Percentiles rank a stretch among this genome's conserved stretches.
phyloP scores from a whole-genome alignment of 2,888 invertebrate species.

The Melanchra persicariae region DNA sequence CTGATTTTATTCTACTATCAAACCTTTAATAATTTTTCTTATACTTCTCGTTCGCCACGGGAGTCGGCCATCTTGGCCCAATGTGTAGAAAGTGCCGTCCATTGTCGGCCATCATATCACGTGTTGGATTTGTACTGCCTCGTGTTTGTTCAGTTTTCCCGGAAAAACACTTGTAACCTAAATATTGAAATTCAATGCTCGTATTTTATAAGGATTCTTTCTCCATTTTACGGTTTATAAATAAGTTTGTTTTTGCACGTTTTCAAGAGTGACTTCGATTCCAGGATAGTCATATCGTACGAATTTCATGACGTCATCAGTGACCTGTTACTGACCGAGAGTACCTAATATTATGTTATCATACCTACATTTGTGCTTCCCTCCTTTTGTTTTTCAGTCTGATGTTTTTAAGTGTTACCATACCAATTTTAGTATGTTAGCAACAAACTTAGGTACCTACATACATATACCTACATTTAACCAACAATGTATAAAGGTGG shows the following conservation, averaged over 20 bases:
- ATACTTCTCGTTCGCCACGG: not conserved
- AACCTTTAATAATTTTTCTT: not conserved
- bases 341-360: too few relatives aligned
- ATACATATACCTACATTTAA: too few relatives aligned
- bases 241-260: conserved; percentile 2
- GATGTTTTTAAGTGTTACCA: not conserved
- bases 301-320: not conserved
- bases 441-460: too few relatives aligned
- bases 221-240: conserved; percentile 2
- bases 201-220: conserved; percentile 26
- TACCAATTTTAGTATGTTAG: too few relatives aligned
- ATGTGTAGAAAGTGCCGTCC: conserved; percentile 11
- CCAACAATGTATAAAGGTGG: not conserved
- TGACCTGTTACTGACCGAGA: not conserved
- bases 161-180: not conserved
- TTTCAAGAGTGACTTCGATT: conserved; percentile 12
- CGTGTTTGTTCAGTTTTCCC: conserved; percentile 31
- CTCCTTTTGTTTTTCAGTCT: not conserved
- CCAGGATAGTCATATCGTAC: not conserved
- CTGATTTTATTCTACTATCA: not conserved
- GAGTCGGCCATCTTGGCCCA: conserved; percentile 23
- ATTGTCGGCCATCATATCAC: conserved; percentile 22
- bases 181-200: conserved; percentile 25
- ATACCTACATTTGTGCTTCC: not conserved
- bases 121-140: conserved; percentile 21